Evolutionary conservation across 1,140 invertebrate genomes (phyloP), one percentile per base, ranked within the genome.

Genomic region (Rhyzopertha dominica): DNA sequence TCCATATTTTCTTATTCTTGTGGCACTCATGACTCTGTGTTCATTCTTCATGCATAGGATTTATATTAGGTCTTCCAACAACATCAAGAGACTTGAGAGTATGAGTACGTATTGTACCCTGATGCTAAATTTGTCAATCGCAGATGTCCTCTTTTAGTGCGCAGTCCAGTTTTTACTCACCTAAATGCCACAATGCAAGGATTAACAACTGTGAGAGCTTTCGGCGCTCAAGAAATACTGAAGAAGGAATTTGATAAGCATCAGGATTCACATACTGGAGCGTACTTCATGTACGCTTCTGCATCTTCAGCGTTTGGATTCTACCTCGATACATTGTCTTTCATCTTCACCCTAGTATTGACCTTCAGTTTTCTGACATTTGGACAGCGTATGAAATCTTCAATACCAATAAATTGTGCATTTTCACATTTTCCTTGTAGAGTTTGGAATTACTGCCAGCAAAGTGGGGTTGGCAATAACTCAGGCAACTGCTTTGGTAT

Each of bases 81-180:
- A 80, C 57, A 63, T 83, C 16, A 83, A 84, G 57, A 63, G 80
- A 38, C 59, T 83, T 4, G 81, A 84, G 62, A 77, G 76, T 43
- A 75, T 76, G 34, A 71, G 79, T 81, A 65, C 73, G 71, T 65
- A 4, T 32, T 17, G 10, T 32, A 24, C 7, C 1, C 9, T 16
- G 43, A 44, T 43, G 5, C 5, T 8, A 32, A 32, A 13, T 32
- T 5, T n/a, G 16, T 7, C 30, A 32, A 8, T 5, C 7, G 16
- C 9, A 8, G 13, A 14, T 7, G 5, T 12, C 22, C 19, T 25
- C 29, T 47, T 51, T 24, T 25, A 84, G 82, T 79, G 23, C 73
- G 81, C 39, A 85, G 82, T 56, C 90, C 90, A 17, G 80, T 91
- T 1, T 87, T 90, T 51, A 87, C 87, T 26, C 78, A 85, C 53